Percentiles rank a stretch among this genome's conserved stretches.
Evolutionary conservation across 1,140 invertebrate species (phyloP).

Genomic region (Pissodes strobi): DNA sequence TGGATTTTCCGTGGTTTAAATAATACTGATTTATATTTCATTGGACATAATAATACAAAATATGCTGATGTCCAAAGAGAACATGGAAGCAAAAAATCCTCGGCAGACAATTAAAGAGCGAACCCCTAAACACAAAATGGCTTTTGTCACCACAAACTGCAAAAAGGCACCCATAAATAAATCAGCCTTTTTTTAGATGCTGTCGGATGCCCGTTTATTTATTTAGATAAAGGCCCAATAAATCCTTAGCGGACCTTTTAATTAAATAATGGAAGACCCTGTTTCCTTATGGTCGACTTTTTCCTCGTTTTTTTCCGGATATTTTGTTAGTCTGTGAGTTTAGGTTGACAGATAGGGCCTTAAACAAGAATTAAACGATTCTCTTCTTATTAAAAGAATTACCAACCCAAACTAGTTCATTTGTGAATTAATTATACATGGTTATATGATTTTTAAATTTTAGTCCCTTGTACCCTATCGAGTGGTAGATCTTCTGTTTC

Average conservation of each 20-base stretch:
- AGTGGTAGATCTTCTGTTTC: too few relatives aligned
- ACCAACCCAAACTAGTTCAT: too few relatives aligned
- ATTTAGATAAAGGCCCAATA: conserved; percentile 31
- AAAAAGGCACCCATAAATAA: conserved; percentile 22
- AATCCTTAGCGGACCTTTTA: conserved; percentile 25
- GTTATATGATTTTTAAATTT: too few relatives aligned
- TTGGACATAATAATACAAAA: too few relatives aligned
- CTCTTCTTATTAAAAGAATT: too few relatives aligned
- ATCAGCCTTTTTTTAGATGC: conserved; percentile 24
- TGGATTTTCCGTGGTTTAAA: too few relatives aligned
- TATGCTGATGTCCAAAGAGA: too few relatives aligned
- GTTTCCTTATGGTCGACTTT: conserved; percentile 21
- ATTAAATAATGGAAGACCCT: conserved; percentile 29
- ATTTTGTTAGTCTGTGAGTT: conserved; percentile 5
- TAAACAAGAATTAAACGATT: too few relatives aligned
- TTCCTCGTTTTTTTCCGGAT: background rate
- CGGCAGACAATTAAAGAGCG: background rate
- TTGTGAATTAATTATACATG: too few relatives aligned
- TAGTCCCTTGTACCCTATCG: too few relatives aligned
- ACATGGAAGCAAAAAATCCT: too few relatives aligned
- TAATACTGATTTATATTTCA: too few relatives aligned
- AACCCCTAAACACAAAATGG: background rate
- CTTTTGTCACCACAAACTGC: background rate
- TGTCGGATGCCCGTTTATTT: conserved; percentile 23
- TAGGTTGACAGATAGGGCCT: conserved; percentile 9